Conservation (phyloP, 1,140 invertebrate genomes). For the Aphis gossypii region DNA sequence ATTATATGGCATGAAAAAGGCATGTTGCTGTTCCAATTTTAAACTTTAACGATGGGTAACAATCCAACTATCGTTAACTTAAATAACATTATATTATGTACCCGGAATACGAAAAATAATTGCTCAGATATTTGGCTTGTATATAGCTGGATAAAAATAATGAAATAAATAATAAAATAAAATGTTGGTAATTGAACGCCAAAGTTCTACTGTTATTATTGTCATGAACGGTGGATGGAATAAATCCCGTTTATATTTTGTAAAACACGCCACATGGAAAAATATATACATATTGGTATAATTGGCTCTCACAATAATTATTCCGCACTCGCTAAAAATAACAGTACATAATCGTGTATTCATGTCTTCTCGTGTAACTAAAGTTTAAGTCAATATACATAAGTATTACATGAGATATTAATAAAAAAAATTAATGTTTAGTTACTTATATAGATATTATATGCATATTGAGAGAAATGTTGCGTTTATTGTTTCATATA, state of each 20-base stretch:
- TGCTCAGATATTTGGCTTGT: neutral
- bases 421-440: neutral
- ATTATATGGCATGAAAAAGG: neutral
- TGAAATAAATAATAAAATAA: slow-evolving; percentile 15
- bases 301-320: neutral
- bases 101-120: neutral
- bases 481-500: neutral
- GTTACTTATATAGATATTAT: too few relatives aligned
- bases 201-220: neutral
- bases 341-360: neutral
- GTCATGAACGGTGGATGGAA: neutral
- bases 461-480: neutral
- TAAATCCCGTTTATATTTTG: neutral
- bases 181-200: neutral
- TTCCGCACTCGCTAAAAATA: neutral
- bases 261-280: neutral
- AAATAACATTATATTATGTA: neutral
- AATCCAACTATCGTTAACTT: neutral
- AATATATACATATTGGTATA: neutral
- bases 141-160: neutral
- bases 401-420: neutral
- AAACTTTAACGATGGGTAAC: neutral
- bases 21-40: neutral
- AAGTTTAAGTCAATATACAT: neutral
- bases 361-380: neutral